A percentile compares a stretch with the other conserved stretches of the same genome.
Conservation (phyloP, 2,888 invertebrate genomes). For the Venusia cambrica region DNA sequence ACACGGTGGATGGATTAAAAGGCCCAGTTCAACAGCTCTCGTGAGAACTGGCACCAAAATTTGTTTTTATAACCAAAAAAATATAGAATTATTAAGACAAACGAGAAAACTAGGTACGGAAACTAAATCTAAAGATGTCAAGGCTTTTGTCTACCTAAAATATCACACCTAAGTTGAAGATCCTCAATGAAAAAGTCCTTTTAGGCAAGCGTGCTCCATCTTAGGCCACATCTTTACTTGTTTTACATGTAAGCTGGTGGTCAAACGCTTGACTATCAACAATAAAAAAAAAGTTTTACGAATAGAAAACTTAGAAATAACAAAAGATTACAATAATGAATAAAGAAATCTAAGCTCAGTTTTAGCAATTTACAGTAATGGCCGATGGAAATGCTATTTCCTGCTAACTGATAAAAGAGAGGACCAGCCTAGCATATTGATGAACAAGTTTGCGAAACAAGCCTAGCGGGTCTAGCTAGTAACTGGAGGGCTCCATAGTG, state of each 20-base stretch:
- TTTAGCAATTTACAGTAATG: conserved; percentile 21
- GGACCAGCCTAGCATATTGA: conserved; percentile 50
- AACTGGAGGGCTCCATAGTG: conserved; percentile 51
- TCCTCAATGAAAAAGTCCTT: too few species aligned
- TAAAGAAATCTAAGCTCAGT: too few species aligned
- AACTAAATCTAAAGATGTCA: conserved; percentile 5
- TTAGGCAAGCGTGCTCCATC: too few species aligned
- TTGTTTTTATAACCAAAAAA: conserved; percentile 28
- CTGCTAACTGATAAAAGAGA: conserved; percentile 46
- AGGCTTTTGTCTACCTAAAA: conserved; percentile 8
- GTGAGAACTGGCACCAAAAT: too few species aligned
- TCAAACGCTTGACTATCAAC: too few species aligned
- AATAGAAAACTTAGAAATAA: conserved; percentile 5
- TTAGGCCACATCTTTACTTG: too few species aligned
- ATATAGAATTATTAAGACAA: conserved; percentile 21
- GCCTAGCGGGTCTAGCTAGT: conserved; percentile 54
- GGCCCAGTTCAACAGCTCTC: too few species aligned
- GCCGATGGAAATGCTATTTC: conserved; percentile 43
- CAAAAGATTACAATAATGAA: too few species aligned
- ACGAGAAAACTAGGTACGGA: conserved; percentile 8
- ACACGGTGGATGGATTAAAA: too few species aligned
- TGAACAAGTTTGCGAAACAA: conserved; percentile 60
- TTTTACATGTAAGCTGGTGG: too few species aligned
- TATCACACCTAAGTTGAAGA: too few species aligned
- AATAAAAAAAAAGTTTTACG: conserved; percentile 6